Base-by-base conservation (phyloP, 2,888 invertebrate genomes). In the Torymus tubicola region DNA sequence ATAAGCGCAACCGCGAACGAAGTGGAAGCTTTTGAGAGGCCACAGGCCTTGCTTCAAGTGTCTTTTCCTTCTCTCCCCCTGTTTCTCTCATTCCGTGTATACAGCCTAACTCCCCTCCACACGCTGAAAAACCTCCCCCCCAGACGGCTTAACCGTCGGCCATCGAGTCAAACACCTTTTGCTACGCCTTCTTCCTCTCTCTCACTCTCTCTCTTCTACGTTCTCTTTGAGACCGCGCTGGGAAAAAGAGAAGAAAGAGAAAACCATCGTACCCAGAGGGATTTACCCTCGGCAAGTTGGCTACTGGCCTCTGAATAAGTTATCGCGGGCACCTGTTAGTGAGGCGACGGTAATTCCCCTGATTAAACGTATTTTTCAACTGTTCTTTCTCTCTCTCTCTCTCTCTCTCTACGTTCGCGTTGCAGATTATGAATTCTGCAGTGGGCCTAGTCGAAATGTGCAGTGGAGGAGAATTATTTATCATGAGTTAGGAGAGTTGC, bases 281-380 rank as follows among this genome's bases (percentile, higher is more conserved):
- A 71, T 77, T 69, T 69, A 60, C n/a, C 18, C 24, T 57, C 21
- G 52, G 53, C 18, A 50, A 52, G 70, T 50, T 21, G 21, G 21
- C 60, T 57, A 24, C 53, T 8, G 42, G 42, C 8, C 42, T 42
- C 58, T 82, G 78, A 80, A 80, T 82, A 82, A 78, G 78, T 82
- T 83, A 80, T 82, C 68, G 65, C 74, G 74, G 74, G 80, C 75
- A 80, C 78, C 83, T 78, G 80, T 82, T 82, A 75, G 77, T 69
- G 13, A 52, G 18, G 31, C 16, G 64, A n/a, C 42, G 53, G 53
- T 68, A 76, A 81, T 80, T 78, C 81, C 76, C 79, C 76, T 81
- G 81, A 83, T 82, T 83, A 83, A 83, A 82, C 81, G 81, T 75
- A 78, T 79, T 76, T 72, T 80, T 77, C 77, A 74, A 10, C 52